phyloP scores from a whole-genome alignment of 2,113 vertebrate genomes.

The Falcunculus frontatus region DNA sequence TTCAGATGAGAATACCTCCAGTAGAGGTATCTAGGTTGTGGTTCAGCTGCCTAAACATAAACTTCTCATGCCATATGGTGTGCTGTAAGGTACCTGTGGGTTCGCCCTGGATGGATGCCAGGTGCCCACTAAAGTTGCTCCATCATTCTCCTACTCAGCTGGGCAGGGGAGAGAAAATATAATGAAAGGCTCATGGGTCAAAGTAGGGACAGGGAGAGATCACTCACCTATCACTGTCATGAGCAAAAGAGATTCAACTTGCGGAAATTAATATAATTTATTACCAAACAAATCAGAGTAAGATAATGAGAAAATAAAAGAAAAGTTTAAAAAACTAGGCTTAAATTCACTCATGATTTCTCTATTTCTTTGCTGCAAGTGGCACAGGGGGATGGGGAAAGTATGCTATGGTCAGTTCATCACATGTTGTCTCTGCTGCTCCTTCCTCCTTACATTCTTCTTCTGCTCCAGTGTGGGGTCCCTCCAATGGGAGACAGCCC shows the following conservation, averaged over 20 bases:
- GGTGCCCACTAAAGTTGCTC: neutral
- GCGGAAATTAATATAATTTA: neutral
- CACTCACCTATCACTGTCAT: accelerated
- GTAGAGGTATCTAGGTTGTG: neutral
- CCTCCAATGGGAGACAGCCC: accelerated
- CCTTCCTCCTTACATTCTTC: neutral
- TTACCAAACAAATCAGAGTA: neutral
- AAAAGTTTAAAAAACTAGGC: neutral
- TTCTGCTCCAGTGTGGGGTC: accelerated
- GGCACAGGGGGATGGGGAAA: accelerated
- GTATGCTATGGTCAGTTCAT: accelerated
- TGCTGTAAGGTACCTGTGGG: neutral
- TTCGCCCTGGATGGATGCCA: neutral
- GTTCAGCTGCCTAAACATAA: neutral
- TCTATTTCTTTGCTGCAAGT: neutral
- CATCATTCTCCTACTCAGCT: neutral
- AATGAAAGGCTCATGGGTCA: accelerated
- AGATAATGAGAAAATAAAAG: neutral
- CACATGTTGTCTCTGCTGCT: accelerated
- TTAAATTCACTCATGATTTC: accelerated
- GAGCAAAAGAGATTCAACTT: accelerated
- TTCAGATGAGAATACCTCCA: neutral
- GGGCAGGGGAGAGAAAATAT: neutral
- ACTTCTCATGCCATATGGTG: neutral
- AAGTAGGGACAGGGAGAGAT: neutral